phyloP scores from a whole-genome alignment of 2,888 invertebrate species.

The Venustoraphidia nigricollis region DNA sequence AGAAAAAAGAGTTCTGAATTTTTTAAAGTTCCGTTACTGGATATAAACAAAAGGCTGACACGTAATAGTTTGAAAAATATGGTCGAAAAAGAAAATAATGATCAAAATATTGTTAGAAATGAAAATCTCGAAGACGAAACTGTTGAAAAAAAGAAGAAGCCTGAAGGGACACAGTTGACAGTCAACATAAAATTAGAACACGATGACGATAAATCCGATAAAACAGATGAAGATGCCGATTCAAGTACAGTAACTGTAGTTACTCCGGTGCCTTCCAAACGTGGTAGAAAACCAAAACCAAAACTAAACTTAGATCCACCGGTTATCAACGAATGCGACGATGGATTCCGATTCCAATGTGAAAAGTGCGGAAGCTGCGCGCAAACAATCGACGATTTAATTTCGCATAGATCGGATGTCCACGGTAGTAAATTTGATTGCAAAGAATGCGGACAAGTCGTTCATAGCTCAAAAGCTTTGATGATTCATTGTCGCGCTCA shows the following conservation, averaged over 20 bases:
- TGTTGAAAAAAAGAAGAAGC: not conserved
- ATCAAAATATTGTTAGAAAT: not conserved
- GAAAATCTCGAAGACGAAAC: not conserved
- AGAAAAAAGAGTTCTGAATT: not conserved
- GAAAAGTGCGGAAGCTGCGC: conserved; percentile 25
- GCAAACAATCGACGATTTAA: conserved; percentile 21
- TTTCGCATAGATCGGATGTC: conserved; percentile 23
- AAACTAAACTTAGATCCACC: conserved; percentile 2
- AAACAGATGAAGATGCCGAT: not conserved
- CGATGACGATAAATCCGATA: not conserved
- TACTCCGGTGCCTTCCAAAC: conserved; percentile 13
- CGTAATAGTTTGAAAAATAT: too few relatives aligned
- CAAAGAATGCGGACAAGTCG: conserved; percentile 27
- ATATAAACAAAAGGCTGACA: too few relatives aligned
- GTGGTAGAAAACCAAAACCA: conserved; percentile 24
- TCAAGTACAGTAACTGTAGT: not conserved
- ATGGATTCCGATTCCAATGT: conserved; percentile 27
- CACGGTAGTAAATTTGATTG: conserved; percentile 27
- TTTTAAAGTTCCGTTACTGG: too few relatives aligned
- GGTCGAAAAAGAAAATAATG: too few relatives aligned
- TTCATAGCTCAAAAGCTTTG: conserved; percentile 26
- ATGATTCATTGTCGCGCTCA: conserved; percentile 27
- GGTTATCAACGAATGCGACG: conserved; percentile 8
- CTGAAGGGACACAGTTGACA: not conserved
- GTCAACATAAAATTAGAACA: not conserved